A percentile compares a stretch with the other conserved stretches of the same genome.
phyloP scores from a whole-genome alignment of 37 sponge, comb jelly and placozoan species.

The Halisarca cf. caerulea region DNA sequence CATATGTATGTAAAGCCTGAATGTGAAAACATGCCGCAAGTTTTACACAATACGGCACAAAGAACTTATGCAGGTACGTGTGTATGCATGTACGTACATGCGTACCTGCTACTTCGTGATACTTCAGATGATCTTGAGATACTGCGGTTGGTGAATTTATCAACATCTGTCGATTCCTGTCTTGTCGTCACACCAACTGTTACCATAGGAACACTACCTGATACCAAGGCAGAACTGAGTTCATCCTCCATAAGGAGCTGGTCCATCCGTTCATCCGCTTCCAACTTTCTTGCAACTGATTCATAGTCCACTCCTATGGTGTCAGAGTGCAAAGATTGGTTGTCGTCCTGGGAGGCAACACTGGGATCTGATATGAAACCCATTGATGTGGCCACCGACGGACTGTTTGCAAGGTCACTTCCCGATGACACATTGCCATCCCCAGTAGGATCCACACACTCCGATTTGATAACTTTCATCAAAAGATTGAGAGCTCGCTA shows the following conservation, averaged over 20 bases:
- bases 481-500: slow-evolving; percentile 46
- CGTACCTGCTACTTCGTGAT: not conserved
- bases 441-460: not conserved
- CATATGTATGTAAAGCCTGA: too few relatives aligned
- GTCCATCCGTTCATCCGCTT: slow-evolving; percentile 61
- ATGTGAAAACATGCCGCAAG: too few relatives aligned
- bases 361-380: not conserved
- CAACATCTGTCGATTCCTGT: slow-evolving; percentile 26
- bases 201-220: not conserved
- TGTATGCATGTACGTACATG: too few relatives aligned
- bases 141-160: not conserved
- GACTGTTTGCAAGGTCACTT: not conserved
- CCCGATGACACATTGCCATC: not conserved
- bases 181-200: slow-evolving; percentile 25
- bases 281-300: slow-evolving; percentile 21
- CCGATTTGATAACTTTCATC: not conserved
- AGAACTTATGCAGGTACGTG: too few relatives aligned
- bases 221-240: slow-evolving; percentile 52
- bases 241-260: slow-evolving; percentile 78
- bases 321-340: not conserved
- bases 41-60: too few relatives aligned
- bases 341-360: too few relatives aligned
- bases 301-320: slow-evolving; percentile 38
- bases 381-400: not conserved
- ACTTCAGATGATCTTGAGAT: not conserved